Evolutionary conservation across 2,888 invertebrate species (phyloP), one percentile per base, ranked within the genome.

Genomic region (Heliconius sara): DNA sequence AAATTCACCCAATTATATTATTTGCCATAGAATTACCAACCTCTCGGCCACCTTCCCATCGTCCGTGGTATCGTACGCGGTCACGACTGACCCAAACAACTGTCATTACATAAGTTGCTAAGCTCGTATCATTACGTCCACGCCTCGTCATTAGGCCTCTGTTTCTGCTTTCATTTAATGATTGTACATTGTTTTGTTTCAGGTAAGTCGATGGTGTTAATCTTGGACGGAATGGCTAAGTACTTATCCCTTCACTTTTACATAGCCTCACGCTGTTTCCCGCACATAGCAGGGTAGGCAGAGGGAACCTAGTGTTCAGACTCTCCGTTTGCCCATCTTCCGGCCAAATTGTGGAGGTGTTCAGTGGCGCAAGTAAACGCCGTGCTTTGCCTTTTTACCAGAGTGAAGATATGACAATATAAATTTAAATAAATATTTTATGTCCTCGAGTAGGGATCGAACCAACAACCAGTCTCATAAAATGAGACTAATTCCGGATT

Each of bases 151-250:
- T 83, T 81, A 83, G 67, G 78, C 77, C 78, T 66, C 77, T 25
- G 63, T 77, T 77, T 78, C 79, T 81, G 81, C 81, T 76, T 63
- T 74, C 66, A 78, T 83, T 78, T 82, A 83, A 83, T 81, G 78
- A 81, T 66, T 74, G 72, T 75, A 79, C 73, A 83, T 88, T 85
- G 88, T 89, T 88, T 91, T 92, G 90, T 94, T 93, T 88, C 92
- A 94, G 94, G 94, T 94, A 91, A 93, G 93, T 93, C 85, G 83
- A 79, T 71, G 57, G 39, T 27, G 72, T 67, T n/a, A 22, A 77
- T 68, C 57, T 60, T 65, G 22, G 70, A 30, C 9, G 34, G 19
- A 72, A 66, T 63, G 68, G 34, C 43, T 79, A 68, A 79, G 74
- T 79, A 75, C 47, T 68, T 16, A 39, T 74, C 27, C 7, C 10